Evolutionary conservation across 2,888 invertebrate genomes (phyloP).

Genomic region (Drosophila algonquin): DNA sequence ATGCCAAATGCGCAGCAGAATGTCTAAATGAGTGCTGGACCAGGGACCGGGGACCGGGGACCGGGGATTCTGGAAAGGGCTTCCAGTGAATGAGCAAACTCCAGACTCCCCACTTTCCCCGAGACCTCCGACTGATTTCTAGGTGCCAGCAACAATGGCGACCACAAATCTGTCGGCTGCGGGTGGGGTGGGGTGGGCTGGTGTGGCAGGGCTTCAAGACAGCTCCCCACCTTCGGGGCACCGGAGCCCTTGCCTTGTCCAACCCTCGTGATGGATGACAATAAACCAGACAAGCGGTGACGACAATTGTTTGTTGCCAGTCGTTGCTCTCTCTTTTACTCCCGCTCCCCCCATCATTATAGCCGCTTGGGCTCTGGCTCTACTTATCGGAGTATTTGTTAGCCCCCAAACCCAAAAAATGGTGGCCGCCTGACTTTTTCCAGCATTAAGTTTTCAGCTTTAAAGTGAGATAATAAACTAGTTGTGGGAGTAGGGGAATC

Average conservation of each 20-base stretch:
- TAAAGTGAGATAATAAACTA: neutral
- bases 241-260: constrained; percentile 16
- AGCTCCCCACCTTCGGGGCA: neutral
- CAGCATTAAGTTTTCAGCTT: constrained; percentile 3
- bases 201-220: constrained; percentile 25
- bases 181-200: too few species aligned
- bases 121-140: constrained; percentile 11
- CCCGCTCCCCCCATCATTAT: constrained; percentile 7
- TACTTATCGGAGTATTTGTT: constrained; percentile 29
- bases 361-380: neutral
- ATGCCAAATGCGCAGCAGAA: constrained; percentile 69
- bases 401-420: neutral
- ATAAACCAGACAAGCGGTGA: constrained; percentile 42
- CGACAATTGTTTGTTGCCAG: constrained; percentile 46
- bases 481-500: too few species aligned
- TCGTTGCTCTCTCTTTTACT: neutral
- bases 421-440: neutral
- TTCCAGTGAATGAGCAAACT: constrained; percentile 35
- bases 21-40: constrained; percentile 65
- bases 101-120: constrained; percentile 13
- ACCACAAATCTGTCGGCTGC: constrained; percentile 38
- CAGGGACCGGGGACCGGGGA: constrained; percentile 11
- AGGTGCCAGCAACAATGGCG: constrained; percentile 47
- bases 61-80: constrained; percentile 8
- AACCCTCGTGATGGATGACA: constrained; percentile 35